phyloP scores from a whole-genome alignment of 2,113 vertebrate species.

The Tachysurus fulvidraco region DNA sequence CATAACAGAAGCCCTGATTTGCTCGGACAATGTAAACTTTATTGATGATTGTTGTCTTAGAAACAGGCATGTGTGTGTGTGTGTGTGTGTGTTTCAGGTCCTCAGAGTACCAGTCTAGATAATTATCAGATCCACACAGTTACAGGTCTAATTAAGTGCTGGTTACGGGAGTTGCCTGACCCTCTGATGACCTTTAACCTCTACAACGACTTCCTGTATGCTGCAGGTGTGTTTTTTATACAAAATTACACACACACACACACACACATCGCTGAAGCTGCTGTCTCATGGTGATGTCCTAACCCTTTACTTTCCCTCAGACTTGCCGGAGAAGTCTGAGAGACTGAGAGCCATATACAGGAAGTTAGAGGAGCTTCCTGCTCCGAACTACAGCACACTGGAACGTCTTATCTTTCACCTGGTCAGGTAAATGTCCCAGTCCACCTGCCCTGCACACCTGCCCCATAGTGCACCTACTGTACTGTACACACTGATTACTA shows the following conservation, averaged over 20 bases:
- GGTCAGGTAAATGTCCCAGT: slow-evolving; percentile 79
- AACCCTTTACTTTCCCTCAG: slow-evolving; percentile 63
- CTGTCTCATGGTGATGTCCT: slow-evolving; percentile 21
- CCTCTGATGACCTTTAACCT: slow-evolving; percentile 92
- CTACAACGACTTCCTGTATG: slow-evolving; percentile 89
- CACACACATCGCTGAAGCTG: not conserved
- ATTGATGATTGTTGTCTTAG: not conserved
- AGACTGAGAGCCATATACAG: slow-evolving; percentile 85
- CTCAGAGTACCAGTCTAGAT: slow-evolving; percentile 75
- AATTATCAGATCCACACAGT: slow-evolving; percentile 93
- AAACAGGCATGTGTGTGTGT: slow-evolving; percentile 9
- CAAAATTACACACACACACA: not conserved
- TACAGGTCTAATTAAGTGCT: slow-evolving; percentile 90
- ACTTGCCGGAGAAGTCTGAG: slow-evolving; percentile 86
- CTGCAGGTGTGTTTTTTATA: slow-evolving; percentile 69
- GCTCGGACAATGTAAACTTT: not conserved
- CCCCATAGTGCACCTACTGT: not conserved
- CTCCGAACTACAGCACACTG: slow-evolving; percentile 82
- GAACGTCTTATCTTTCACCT: slow-evolving; percentile 95
- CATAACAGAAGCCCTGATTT: not conserved
- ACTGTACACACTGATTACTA: no score
- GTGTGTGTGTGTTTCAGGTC: slow-evolving; percentile 71
- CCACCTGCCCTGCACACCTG: not conserved
- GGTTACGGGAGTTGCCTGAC: slow-evolving; percentile 91
- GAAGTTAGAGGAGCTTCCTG: slow-evolving; percentile 87